These are phyloP conservation scores for Austrofundulus limnaeus DNA, from an alignment of 2,113 vertebrate species.

Conservation along the genomic window DNA sequence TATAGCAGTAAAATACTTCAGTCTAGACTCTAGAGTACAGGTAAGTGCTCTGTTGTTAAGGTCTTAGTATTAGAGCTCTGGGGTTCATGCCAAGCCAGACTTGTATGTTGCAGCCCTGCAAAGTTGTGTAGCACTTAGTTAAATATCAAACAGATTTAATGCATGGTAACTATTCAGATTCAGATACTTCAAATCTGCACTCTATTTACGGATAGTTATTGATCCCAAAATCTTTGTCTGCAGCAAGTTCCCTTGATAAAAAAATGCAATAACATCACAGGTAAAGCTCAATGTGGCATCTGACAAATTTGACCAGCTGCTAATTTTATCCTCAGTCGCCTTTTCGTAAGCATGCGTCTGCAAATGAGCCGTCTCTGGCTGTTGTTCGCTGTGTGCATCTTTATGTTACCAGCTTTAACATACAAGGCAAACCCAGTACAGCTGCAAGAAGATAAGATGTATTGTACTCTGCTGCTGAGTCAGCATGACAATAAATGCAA, in stretches of 20 bases:
- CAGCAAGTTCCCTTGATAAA: constrained; percentile 23
- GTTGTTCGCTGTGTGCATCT: constrained; percentile 27
- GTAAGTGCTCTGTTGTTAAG: constrained; percentile 56
- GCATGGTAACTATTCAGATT: constrained; percentile 19
- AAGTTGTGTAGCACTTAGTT: constrained; percentile 47
- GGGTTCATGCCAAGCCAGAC: constrained; percentile 60
- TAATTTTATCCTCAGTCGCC: constrained; percentile 16
- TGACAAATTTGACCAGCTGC: constrained; percentile 23
- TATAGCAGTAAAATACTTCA: constrained; percentile 69
- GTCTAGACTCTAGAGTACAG: constrained; percentile 56
- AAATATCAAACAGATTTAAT: constrained; percentile 11
- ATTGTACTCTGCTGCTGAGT: constrained; percentile 44
- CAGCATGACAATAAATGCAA: constrained; percentile 30
- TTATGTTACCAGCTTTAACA: constrained; percentile 33
- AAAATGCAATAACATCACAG: constrained; percentile 25
- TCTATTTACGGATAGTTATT: constrained; percentile 28
- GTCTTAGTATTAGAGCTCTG: constrained; percentile 36
- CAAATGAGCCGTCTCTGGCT: constrained; percentile 4
- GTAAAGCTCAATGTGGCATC: constrained; percentile 10
- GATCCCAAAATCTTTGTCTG: constrained; percentile 40
- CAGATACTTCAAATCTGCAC: constrained; percentile 43
- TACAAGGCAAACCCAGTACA: constrained; percentile 39
- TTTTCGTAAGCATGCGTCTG: constrained; percentile 11
- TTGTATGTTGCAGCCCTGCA: constrained; percentile 44
- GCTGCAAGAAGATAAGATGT: constrained; percentile 38